Evolutionary conservation across 1,140 invertebrate species (phyloP).

Genomic region (Solenopsis fugax): DNA sequence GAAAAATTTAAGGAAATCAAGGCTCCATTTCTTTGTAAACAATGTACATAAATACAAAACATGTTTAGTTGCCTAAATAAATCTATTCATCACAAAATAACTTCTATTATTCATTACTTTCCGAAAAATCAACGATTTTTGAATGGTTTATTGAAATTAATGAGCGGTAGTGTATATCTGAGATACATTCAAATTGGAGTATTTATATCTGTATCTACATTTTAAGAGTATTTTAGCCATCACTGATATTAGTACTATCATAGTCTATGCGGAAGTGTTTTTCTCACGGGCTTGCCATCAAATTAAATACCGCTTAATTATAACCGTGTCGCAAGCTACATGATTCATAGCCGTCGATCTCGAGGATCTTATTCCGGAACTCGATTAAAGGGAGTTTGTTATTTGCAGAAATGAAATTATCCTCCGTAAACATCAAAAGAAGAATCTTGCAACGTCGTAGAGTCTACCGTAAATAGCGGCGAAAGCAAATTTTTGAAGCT

Average conservation of each 20-base stretch:
- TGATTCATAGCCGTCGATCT: conserved; percentile 40
- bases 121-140: no score
- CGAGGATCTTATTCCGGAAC: conserved; percentile 4
- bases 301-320: conserved; percentile 46
- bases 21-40: no score
- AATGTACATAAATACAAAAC: no score
- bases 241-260: background rate
- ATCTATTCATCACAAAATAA: no score
- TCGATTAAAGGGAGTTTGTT: conserved; percentile 24
- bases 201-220: no score
- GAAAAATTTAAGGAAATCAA: no score
- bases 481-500: conserved; percentile 69
- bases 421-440: background rate
- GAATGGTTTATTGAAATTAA: no score
- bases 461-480: conserved; percentile 42
- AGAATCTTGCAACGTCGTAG: conserved; percentile 43
- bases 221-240: no score
- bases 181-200: no score
- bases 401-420: conserved; percentile 51
- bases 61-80: no score
- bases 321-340: conserved; percentile 2
- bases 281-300: background rate
- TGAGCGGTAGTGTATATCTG: no score
- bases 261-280: background rate
- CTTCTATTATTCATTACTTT: no score